Conservation (phyloP, 1,140 invertebrate genomes). For the Drosophila takahashii region DNA sequence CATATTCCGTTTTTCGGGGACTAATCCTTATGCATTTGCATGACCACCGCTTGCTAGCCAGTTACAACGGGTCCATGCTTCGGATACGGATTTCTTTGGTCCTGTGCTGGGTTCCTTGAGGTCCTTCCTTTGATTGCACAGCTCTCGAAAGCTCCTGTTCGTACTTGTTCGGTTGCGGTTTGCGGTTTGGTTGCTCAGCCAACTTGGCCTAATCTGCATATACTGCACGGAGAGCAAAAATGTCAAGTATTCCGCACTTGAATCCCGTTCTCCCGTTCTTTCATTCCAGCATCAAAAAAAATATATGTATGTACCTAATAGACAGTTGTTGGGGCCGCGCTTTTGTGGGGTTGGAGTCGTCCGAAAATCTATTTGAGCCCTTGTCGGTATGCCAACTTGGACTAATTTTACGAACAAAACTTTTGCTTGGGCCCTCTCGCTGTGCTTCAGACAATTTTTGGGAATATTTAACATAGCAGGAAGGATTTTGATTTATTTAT, state of each 20-base stretch:
- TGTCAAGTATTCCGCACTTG: slow-evolving; percentile 36
- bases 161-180: slow-evolving; percentile 32
- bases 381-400: not conserved
- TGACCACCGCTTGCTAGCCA: slow-evolving; percentile 26
- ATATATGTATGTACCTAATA: not conserved
- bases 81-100: not conserved
- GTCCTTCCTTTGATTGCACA: slow-evolving; percentile 49
- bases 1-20: slow-evolving; percentile 27
- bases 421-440: slow-evolving; percentile 1
- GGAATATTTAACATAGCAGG: slow-evolving; percentile 5
- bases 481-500: slow-evolving; percentile 2
- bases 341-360: not conserved
- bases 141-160: slow-evolving; percentile 50
- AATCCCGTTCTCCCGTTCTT: slow-evolving; percentile 7
- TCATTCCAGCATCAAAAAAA: not conserved
- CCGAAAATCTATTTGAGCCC: slow-evolving; percentile 6
- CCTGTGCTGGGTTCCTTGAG: slow-evolving; percentile 3
- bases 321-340: not conserved
- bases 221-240: slow-evolving; percentile 44
- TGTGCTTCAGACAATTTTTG: not conserved
- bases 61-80: slow-evolving; percentile 17
- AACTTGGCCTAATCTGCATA: slow-evolving; percentile 51
- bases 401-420: slow-evolving; percentile 5
- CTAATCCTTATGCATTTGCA: slow-evolving; percentile 47
- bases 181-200: slow-evolving; percentile 15